Base-by-base conservation (phyloP, 2,888 invertebrate species). In the Morpho achilles region DNA sequence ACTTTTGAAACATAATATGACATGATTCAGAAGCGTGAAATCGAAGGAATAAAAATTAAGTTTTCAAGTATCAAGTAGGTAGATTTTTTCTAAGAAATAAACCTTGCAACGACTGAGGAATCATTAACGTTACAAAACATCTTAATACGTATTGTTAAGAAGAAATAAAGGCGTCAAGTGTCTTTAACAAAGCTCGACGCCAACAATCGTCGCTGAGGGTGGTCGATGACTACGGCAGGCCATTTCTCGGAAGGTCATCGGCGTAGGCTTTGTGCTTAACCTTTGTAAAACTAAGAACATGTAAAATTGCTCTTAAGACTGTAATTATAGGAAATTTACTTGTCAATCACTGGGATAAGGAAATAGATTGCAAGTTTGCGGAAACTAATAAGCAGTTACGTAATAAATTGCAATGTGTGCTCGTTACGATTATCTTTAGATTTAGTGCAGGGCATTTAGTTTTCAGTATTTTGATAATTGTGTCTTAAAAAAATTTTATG, bases 161-260 rank as follows among this genome's bases (percentile, higher is more conserved):
- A 59, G 67, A 70, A 70, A 70, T 69, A 68, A 70, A 69, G 68
- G 68, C 69, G 68, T 73, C 71, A 68, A 70, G 68, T 69, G 68
- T 67, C 67, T 66, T 63, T 62, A 65, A 70, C 68, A 67, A 68
- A 78, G 77, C 71, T 69, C 76, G 79, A 75, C 76, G 76, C 74
- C 71, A 75, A 84, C 80, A 83, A 85, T 80, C 75, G 70, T 56
- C 85, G 56, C 67, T 75, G 80, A 77, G 85, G 87, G 89, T 87
- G 89, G 89, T 82, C 89, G 63, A 60, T 53, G 46, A 51, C 61
- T 54, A 70, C 75, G 76, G 74, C 71, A 72, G 73, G 73, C 77
- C 73, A 76, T 70, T 89, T 88, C 88, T 84, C 64, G 77, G 89
- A 89, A 89, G 87, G 86, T 84, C 82, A 82, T 71, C 67, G 72